Evolutionary conservation across 2,888 invertebrate species (phyloP).

Genomic region (Phengaris arion): DNA sequence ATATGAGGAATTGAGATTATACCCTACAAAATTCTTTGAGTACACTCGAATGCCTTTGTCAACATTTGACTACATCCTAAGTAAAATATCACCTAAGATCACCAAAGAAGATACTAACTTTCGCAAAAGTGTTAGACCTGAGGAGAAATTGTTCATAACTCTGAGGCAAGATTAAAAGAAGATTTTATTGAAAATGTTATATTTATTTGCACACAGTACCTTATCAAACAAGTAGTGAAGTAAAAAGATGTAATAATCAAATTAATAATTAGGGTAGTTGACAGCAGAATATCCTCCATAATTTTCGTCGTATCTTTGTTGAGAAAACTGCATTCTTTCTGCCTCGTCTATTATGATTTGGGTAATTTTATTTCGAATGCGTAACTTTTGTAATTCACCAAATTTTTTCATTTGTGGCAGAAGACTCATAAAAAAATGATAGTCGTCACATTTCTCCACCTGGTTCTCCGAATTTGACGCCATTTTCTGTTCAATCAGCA

Average conservation of each 20-base stretch:
- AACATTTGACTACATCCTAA: constrained; percentile 38
- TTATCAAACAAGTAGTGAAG: constrained; percentile 32
- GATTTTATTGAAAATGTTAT: constrained; percentile 34
- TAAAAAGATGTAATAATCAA: constrained; percentile 33
- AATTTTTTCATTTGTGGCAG: constrained; percentile 19
- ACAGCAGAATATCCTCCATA: constrained; percentile 41
- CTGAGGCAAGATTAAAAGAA: constrained; percentile 41
- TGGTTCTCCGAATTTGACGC: constrained; percentile 36
- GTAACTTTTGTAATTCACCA: constrained; percentile 33
- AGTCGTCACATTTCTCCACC: constrained; percentile 38
- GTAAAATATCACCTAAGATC: constrained; percentile 38
- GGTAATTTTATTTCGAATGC: constrained; percentile 10
- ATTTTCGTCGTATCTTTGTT: constrained; percentile 36
- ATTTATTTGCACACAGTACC: too few relatives aligned
- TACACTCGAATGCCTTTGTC: constrained; percentile 39
- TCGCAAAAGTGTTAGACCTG: constrained; percentile 40
- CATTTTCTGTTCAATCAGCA: constrained; percentile 41
- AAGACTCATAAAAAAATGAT: constrained; percentile 31
- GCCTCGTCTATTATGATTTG: constrained; percentile 38
- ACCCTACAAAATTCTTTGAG: constrained; percentile 38
- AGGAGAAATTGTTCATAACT: constrained; percentile 41
- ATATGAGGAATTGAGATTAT: constrained; percentile 38
- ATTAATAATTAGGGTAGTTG: constrained; percentile 39
- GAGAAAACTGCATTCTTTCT: constrained; percentile 40
- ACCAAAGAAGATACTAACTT: constrained; percentile 40